Evolutionary conservation across 2,888 invertebrate species (phyloP).

Genomic region (Caenorhabditis sinica): DNA sequence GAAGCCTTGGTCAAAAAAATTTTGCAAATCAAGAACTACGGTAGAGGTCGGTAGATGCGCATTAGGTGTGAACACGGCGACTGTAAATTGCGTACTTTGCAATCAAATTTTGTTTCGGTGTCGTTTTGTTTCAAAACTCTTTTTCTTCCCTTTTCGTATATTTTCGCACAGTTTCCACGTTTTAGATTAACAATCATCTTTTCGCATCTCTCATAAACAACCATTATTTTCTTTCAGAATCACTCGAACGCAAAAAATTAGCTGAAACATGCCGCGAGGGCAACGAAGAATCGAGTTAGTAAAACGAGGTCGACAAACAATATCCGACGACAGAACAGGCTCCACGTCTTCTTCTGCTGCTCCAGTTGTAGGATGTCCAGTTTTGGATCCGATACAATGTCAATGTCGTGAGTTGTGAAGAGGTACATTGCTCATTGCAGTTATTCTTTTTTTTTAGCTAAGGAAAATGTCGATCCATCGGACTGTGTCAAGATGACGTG

Average conservation of each 20-base stretch:
- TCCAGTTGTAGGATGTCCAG: conserved; percentile 63
- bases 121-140: not conserved
- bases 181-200: not conserved
- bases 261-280: conserved; percentile 16
- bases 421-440: not conserved
- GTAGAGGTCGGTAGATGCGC: conserved; percentile 1
- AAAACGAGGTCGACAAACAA: conserved; percentile 12
- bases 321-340: not conserved
- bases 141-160: not conserved
- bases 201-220: not conserved
- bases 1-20: too few species aligned
- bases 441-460: conserved; percentile 41
- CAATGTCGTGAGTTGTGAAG: conserved; percentile 34
- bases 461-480: conserved; percentile 15
- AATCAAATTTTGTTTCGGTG: not conserved
- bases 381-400: conserved; percentile 65
- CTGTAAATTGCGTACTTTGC: conserved; percentile 11
- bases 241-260: not conserved
- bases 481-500: conserved; percentile 75
- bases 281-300: conserved; percentile 2
- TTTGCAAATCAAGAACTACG: too few species aligned
- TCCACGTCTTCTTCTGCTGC: conserved; percentile 1
- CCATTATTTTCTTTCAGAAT: not conserved
- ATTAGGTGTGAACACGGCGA: conserved; percentile 16
- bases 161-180: not conserved